These are phyloP conservation scores for Centropus unirufus DNA, from an alignment of 2,113 vertebrate genomes.

Conservation along the genomic window DNA sequence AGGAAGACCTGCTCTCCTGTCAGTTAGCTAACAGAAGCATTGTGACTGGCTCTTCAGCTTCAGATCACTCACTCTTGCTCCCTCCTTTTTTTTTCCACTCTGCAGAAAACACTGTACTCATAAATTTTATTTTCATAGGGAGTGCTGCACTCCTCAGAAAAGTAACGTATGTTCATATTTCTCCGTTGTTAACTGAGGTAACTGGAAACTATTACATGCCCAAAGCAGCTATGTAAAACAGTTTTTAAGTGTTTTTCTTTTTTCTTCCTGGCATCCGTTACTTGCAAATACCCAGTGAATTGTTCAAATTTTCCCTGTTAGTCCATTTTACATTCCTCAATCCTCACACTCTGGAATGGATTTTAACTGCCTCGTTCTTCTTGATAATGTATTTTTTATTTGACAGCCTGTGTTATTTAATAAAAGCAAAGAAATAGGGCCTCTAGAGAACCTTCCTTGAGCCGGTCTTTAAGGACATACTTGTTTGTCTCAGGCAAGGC, in stretches of 20 bases:
- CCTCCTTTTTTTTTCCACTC: neutral
- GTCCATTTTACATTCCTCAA: neutral
- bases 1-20: neutral
- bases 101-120: neutral
- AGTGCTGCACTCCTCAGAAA: neutral
- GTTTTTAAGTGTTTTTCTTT: neutral
- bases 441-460: neutral
- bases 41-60: neutral
- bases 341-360: neutral
- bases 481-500: neutral
- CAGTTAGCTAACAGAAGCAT: neutral
- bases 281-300: neutral
- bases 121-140: neutral
- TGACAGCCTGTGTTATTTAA: neutral
- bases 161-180: neutral
- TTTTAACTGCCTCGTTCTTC: neutral
- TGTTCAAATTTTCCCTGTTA: neutral
- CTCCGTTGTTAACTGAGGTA: neutral
- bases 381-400: neutral
- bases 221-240: neutral
- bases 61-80: neutral
- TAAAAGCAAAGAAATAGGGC: neutral
- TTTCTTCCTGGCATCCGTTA: neutral
- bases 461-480: neutral
- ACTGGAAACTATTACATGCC: neutral